Base-by-base conservation (phyloP, 2,888 invertebrate species). In the Hylaea fasciaria region DNA sequence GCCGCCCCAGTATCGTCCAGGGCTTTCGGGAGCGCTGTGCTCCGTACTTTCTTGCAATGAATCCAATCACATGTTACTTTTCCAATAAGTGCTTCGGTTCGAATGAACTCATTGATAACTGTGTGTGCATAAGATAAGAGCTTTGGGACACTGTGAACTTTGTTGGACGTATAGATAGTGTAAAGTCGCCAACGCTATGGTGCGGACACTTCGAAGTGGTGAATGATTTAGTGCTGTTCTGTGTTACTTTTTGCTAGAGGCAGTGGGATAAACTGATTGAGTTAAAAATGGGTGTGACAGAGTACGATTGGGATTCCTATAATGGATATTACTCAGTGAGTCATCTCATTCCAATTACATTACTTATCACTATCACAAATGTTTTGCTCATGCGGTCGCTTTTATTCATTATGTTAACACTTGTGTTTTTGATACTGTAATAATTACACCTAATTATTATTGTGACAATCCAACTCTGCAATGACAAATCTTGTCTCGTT, bases 311-410 rank as follows among this genome's bases (percentile, higher is more conserved):
- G 91, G 91, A 91, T 73, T 85, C 90, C 70, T 89, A 84, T 73
- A 87, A 84, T 83, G 91, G 91, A 82, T 90, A 84, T 78, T 87
- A 84, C 76, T 91, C 91, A 74, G 91, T 91, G 74, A 91, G 91
- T 91, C 63, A 70, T 61, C 50, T 64, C 66, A 63, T 65, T 62
- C 13, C 43, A 51, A 64, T 56, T 48, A 13, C 43, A 37, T 56
- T 50, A 16, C 45, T 56, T 58, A 51, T 57, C 39, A 56, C 32
- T 59, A 51, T 43, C 45, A 41, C 43, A 32, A 54, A 16, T 60
- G 61, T 55, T 52, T 62, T 64, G 44, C 47, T 29, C 59, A n/a
- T n/a, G n/a, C n/a, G n/a, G 13, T 45, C 11, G 32, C 61, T 61
- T 62, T 51, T 45, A 57, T 46, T 44, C 32, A 49, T 29, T 2